Conservation (phyloP, 2,888 invertebrate genomes). For the Isoperla grammatica region DNA sequence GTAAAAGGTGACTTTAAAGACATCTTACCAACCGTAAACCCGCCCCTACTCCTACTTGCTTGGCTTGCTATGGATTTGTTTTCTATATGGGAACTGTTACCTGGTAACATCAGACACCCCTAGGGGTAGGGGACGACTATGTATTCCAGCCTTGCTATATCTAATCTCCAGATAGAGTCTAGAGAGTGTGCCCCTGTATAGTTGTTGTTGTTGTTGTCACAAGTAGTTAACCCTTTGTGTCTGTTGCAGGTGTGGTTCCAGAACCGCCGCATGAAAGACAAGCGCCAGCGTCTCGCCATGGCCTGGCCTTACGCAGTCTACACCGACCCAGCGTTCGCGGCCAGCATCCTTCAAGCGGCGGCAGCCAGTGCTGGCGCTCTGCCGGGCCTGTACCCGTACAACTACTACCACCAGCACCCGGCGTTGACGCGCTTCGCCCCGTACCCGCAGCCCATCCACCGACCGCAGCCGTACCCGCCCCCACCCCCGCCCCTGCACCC, state of each 20-base stretch:
- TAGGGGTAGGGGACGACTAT: too few species aligned
- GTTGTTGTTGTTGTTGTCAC: too few species aligned
- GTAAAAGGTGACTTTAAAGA: too few species aligned
- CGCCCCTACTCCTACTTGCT: too few species aligned
- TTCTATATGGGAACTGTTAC: too few species aligned
- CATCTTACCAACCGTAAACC: too few species aligned
- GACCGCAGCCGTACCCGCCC: conserved; percentile 18
- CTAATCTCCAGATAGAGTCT: too few species aligned
- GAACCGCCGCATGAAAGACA: conserved; percentile 95
- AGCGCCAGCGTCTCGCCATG: conserved; percentile 88
- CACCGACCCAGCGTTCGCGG: conserved; percentile 89
- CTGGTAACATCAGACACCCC: too few species aligned
- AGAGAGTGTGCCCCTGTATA: too few species aligned
- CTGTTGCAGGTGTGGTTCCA: conserved; percentile 89
- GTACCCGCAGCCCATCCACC: conserved; percentile 15
- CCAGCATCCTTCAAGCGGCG: conserved; percentile 78
- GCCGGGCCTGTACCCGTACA: conserved; percentile 18
- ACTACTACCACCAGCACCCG: conserved; percentile 19
- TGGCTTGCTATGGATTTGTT: too few species aligned
- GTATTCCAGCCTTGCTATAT: too few species aligned
- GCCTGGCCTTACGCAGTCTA: conserved; percentile 96
- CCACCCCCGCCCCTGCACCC: conserved; percentile 14
- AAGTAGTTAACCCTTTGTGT: too few species aligned
- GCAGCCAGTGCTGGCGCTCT: conserved; percentile 20
- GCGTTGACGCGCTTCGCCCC: conserved; percentile 6